Conservation (phyloP, 2,797 vertebrate genomes). For the Percopsis omiscomaycus region DNA sequence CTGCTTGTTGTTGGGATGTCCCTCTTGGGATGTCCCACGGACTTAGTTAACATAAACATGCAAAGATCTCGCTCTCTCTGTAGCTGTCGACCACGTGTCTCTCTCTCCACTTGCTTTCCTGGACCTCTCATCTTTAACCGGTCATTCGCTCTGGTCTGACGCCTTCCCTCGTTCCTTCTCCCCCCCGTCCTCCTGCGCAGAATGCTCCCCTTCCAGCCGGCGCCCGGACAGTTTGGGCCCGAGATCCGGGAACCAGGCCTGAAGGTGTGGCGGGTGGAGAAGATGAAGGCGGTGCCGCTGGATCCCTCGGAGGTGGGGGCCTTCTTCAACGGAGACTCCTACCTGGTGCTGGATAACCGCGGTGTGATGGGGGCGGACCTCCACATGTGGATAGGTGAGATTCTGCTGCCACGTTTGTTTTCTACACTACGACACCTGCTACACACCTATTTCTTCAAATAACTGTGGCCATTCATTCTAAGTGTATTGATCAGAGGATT, state of each 20-base stretch:
- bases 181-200: conserved; percentile 44
- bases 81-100: neutral
- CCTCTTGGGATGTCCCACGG: too few species aligned
- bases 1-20: too few species aligned
- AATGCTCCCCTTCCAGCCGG: conserved; percentile 73
- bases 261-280: conserved; percentile 86
- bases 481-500: neutral
- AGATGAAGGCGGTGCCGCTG: conserved; percentile 83
- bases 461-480: neutral
- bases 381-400: conserved; percentile 90
- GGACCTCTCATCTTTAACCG: neutral
- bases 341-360: conserved; percentile 85
- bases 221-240: conserved; percentile 74
- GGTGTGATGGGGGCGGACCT: conserved; percentile 75
- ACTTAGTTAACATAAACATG: too few species aligned
- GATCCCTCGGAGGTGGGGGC: conserved; percentile 73
- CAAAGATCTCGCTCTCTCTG: too few species aligned
- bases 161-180: neutral
- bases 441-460: neutral
- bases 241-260: conserved; percentile 74
- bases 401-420: neutral
- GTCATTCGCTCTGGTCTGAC: neutral
- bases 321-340: conserved; percentile 89
- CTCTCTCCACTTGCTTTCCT: conserved; percentile 1
- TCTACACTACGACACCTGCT: neutral